Evolutionary conservation across 2,113 vertebrate genomes (phyloP).

Genomic region (Stercorarius parasiticus): DNA sequence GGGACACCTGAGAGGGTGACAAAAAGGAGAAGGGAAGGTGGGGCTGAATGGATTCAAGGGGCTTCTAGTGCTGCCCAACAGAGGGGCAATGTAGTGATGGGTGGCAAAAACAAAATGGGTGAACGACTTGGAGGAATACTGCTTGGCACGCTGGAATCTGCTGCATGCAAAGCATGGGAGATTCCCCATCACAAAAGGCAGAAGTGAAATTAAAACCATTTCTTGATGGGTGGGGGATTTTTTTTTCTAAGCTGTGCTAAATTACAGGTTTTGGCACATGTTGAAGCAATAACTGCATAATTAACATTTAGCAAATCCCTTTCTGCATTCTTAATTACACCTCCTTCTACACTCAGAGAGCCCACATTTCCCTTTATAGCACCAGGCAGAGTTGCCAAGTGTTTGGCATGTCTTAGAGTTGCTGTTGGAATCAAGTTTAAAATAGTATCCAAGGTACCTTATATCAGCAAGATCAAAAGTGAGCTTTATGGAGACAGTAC

Average conservation of each 20-base stretch:
- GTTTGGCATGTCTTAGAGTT: conserved; percentile 53
- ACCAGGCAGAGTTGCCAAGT: conserved; percentile 51
- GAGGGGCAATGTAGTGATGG: background rate
- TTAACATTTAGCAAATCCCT: conserved; percentile 72
- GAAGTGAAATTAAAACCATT: conserved; percentile 35
- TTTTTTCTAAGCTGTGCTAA: conserved; percentile 53
- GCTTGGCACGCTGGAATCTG: background rate
- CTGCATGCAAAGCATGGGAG: background rate
- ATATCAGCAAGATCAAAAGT: conserved; percentile 23
- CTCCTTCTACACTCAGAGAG: conserved; percentile 39
- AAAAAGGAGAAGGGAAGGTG: background rate
- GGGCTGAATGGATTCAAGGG: background rate
- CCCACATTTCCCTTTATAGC: conserved; percentile 66
- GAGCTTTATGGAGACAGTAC: conserved; percentile 11
- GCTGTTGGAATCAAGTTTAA: conserved; percentile 44
- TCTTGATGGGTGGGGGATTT: conserved; percentile 6
- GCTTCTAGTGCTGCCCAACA: background rate
- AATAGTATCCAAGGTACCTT: conserved; percentile 52
- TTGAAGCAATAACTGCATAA: conserved; percentile 62
- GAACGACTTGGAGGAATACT: background rate
- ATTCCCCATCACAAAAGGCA: conserved; percentile 9
- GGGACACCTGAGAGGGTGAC: background rate
- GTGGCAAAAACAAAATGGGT: background rate
- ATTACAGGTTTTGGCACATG: conserved; percentile 62
- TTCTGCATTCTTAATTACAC: conserved; percentile 65